Evolutionary conservation across 2,797 vertebrate species (phyloP).

Genomic region (Lacerta viridis): DNA sequence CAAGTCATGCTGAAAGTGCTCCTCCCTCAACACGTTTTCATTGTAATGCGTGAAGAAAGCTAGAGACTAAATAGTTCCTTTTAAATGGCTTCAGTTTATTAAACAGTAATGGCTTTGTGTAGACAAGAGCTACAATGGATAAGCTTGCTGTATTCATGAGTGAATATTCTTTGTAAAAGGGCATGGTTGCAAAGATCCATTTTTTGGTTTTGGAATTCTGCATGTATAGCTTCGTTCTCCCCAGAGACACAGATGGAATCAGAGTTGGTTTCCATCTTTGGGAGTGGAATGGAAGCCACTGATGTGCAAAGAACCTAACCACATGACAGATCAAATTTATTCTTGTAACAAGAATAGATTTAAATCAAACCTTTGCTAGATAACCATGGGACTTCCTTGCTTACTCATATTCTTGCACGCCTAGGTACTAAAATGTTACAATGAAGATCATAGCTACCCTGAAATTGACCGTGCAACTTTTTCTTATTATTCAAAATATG

Average conservation of each 20-base stretch:
- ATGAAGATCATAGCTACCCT: background rate
- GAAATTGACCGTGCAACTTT: constrained; percentile 23
- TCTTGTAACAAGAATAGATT: constrained; percentile 46
- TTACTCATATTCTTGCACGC: constrained; percentile 51
- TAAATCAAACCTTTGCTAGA: background rate
- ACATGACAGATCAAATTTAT: constrained; percentile 26
- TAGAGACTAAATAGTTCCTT: background rate
- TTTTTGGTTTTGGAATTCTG: background rate
- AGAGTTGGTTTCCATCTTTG: constrained; percentile 15
- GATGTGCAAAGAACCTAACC: background rate
- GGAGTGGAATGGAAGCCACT: constrained; percentile 15
- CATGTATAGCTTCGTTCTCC: constrained; percentile 28
- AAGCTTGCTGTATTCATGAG: constrained; percentile 22
- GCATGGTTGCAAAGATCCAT: constrained; percentile 4
- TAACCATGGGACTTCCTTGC: constrained; percentile 37
- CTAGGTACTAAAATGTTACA: constrained; percentile 38
- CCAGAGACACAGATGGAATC: background rate
- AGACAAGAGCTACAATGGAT: constrained; percentile 8
- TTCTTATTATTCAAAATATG: constrained; percentile 21
- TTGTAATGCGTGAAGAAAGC: background rate
- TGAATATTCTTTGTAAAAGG: background rate
- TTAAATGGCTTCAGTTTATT: background rate
- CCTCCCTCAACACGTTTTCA: background rate
- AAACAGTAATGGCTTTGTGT: background rate
- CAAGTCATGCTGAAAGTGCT: background rate